Conservation (phyloP, 2,888 invertebrate species). For the Orthonevra nobilis region DNA sequence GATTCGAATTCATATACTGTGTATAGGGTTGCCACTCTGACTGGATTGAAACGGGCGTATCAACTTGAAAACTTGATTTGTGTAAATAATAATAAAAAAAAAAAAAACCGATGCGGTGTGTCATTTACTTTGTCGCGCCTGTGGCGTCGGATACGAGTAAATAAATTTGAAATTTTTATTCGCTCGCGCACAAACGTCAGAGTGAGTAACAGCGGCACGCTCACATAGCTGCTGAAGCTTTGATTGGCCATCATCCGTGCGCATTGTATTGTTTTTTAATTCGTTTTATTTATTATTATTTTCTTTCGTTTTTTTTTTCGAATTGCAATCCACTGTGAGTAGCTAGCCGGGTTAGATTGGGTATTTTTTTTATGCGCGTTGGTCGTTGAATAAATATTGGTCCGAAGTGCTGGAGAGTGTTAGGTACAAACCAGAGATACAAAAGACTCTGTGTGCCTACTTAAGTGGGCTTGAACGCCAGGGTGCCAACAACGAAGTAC, state of each 20-base stretch:
- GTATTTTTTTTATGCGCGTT: conserved; percentile 68
- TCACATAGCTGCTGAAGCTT: conserved; percentile 68
- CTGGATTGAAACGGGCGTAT: conserved; percentile 69
- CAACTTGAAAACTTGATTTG: conserved; percentile 69
- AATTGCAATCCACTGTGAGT: too few relatives aligned
- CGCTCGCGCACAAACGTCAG: conserved; percentile 62
- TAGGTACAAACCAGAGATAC: conserved; percentile 19
- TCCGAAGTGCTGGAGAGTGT: conserved; percentile 49
- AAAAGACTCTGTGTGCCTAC: too few relatives aligned
- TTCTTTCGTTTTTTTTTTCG: conserved; percentile 33
- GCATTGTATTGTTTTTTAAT: conserved; percentile 68
- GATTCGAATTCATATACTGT: conserved; percentile 6
- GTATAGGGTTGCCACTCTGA: conserved; percentile 18
- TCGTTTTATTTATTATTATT: too few relatives aligned
- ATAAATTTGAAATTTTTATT: conserved; percentile 70
- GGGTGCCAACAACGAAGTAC: conserved; percentile 57
- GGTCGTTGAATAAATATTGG: conserved; percentile 20
- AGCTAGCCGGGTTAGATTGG: conserved; percentile 60
- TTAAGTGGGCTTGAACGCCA: conserved; percentile 52
- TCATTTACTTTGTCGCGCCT: conserved; percentile 69
- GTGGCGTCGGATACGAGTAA: conserved; percentile 67
- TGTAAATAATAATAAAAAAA: conserved; percentile 64
- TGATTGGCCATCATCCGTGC: conserved; percentile 66
- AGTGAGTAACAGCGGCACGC: conserved; percentile 57
- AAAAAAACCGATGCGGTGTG: conserved; percentile 51